Base-by-base conservation (phyloP, 2,888 invertebrate genomes). In the Lymantria dispar region DNA sequence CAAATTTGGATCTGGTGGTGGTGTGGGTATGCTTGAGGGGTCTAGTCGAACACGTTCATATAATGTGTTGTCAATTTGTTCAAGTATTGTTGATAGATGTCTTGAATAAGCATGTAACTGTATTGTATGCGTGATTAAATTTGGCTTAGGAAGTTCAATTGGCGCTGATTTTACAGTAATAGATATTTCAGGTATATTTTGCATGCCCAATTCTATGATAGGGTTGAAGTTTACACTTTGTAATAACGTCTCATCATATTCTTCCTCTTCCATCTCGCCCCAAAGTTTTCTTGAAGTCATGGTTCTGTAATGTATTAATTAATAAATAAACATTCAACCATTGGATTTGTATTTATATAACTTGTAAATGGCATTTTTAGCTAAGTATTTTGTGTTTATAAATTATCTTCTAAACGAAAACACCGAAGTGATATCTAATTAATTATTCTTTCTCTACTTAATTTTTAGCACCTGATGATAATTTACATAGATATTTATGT, bases 221-320 rank as follows among this genome's bases (percentile, higher is more conserved):
- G 91, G 91, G 52, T 87, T 89, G 57, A 92, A 91, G 60, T 91
- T 91, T 2, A 91, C 91, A 45, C 78, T 87, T 57, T 89, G 88
- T 15, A 87, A 61, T 56, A 87, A 61, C 0, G 80, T 73, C 45
- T 87, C 84, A 45, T 88, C 84, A 30, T 74, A 72, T 43, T 68
- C 75, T 46, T 82, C 83, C 15, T 84, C 78, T 56, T 88, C 87
- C 52, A 88, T 76, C 72, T 88, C 87, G 31, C 91, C 91, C 91
- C 91, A 91, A 11, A 82, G 75, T 47, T 83, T 81, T 70, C 76
- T 78, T 47, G 76, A 44, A 39, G 73, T 60, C 88, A 86, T 52
- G 14, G 37, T 48, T 15, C n/a, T 37, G 38, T n/a, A 33, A 33
- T 10, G 33, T 22, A 22, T 3, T 22, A 22, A 22, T 22, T n/a